Evolutionary conservation across 2,888 invertebrate species (phyloP), one percentile per base, ranked within the genome.

Genomic region (Notocelia uddmanniana): DNA sequence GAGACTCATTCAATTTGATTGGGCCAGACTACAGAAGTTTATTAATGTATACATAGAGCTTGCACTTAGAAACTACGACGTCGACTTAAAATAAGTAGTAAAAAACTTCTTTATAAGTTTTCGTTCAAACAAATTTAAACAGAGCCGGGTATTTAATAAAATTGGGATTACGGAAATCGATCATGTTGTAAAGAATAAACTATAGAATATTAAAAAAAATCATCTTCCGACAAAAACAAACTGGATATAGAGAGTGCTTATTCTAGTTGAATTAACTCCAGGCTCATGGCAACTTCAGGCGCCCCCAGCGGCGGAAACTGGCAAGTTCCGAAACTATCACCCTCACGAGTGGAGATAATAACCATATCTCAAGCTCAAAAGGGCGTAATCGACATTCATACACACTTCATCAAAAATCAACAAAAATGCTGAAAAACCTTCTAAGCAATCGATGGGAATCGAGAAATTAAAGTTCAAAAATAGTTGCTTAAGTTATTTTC

Each of bases 281-380:
- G 6, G 45, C n/a, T 45, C n/a, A n/a, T 6, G n/a, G 15, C 1
- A n/a, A n/a, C 45, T 41, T 3, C 3, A 13, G 15, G 3, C n/a
- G n/a, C n/a, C 31, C 31, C 18, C 19, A 34, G 34, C 21, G 34
- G 52, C 52, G 52, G n/a, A 34, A 34, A 64, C 15, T 52, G 63
- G 52, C 63, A 52, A 34, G 34, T 52, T 37, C 19, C 52, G 6
- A 21, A 64, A 64, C 62, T 62, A 50, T 34, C 34, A 31, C 9
- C 21, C n/a, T 41, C 41, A 45, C 41, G 41, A 45, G 15, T 15
- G 15, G 15, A 41, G 41, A 41, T 41, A 15, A n/a, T 45, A 45
- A n/a, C n/a, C 41, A n/a, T 3, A n/a, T 45, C 8, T 3, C n/a
- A 45, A 15, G 6, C 45, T 6, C 45, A 45, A 45, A 45, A 45